phyloP scores from a whole-genome alignment of 2,113 vertebrate species.

The Thermophis baileyi region DNA sequence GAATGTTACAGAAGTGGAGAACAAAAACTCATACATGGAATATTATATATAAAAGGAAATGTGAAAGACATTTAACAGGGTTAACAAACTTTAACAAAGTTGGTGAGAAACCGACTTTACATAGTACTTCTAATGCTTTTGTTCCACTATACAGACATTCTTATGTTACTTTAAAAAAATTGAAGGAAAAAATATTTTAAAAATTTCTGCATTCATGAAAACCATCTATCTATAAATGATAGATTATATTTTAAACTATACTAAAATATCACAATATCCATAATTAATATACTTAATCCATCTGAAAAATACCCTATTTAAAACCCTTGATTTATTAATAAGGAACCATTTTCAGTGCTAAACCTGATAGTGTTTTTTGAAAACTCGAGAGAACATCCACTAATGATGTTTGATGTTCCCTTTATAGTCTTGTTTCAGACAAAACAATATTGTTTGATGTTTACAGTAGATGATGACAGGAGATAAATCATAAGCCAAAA shows the following conservation, averaged over 20 bases:
- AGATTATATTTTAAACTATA: slow-evolving; percentile 1
- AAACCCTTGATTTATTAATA: not conserved
- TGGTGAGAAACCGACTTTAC: slow-evolving; percentile 27
- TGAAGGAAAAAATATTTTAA: not conserved
- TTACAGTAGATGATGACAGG: not conserved
- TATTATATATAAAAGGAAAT: slow-evolving; percentile 41
- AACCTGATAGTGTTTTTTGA: not conserved
- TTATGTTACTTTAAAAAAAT: not conserved
- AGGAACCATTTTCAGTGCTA: rapidly evolving
- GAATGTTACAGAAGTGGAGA: slow-evolving; percentile 31
- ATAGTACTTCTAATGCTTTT: not conserved
- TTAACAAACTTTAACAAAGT: slow-evolving; percentile 29
- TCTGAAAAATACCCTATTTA: not conserved
- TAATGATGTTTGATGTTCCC: not conserved
- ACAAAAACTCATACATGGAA: slow-evolving; percentile 39
- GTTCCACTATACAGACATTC: not conserved
- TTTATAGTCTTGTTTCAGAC: not conserved
- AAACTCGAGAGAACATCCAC: not conserved
- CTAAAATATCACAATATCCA: not conserved
- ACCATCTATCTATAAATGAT: not conserved
- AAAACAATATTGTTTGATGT: not conserved
- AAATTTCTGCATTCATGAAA: not conserved
- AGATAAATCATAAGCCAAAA: not conserved
- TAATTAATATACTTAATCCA: not conserved
- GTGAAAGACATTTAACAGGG: slow-evolving; percentile 29